phyloP scores from a whole-genome alignment of 92 coral and sea anemone genomes.

The Porites divaricata region DNA sequence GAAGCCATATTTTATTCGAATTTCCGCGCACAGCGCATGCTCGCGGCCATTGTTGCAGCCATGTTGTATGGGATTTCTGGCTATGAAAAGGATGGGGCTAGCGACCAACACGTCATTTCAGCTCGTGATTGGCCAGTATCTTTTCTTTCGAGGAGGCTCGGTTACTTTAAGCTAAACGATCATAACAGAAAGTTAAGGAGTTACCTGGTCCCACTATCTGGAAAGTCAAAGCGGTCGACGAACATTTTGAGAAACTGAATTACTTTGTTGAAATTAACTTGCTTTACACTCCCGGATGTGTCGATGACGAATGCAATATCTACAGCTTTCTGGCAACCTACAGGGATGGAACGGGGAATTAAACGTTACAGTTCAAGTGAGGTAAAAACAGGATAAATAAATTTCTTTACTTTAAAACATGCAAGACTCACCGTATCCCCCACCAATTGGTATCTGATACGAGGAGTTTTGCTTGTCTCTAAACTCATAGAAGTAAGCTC shows the following conservation, averaged over 20 bases:
- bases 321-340: constrained; percentile 50
- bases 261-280: constrained; percentile 31
- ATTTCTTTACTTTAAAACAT: not conserved
- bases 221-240: constrained; percentile 63
- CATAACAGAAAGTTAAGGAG: not conserved
- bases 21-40: too few species aligned
- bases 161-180: not conserved
- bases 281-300: constrained; percentile 56
- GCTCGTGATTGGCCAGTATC: too few species aligned
- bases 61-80: too few species aligned
- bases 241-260: constrained; percentile 42
- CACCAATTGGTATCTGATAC: constrained; percentile 1
- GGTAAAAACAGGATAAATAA: not conserved
- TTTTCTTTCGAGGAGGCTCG: not conserved
- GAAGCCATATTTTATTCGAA: too few species aligned
- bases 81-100: too few species aligned
- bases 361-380: not conserved
- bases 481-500: constrained; percentile 46
- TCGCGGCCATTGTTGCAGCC: too few species aligned
- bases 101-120: too few species aligned
- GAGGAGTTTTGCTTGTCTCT: not conserved
- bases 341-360: not conserved
- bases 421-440: constrained; percentile 19
- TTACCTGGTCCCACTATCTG: constrained; percentile 37
- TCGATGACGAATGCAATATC: constrained; percentile 57